Evolutionary conservation across 2,797 vertebrate species (phyloP), one percentile per base, ranked within the genome.

Genomic region (Rousettus madagascariensis): DNA sequence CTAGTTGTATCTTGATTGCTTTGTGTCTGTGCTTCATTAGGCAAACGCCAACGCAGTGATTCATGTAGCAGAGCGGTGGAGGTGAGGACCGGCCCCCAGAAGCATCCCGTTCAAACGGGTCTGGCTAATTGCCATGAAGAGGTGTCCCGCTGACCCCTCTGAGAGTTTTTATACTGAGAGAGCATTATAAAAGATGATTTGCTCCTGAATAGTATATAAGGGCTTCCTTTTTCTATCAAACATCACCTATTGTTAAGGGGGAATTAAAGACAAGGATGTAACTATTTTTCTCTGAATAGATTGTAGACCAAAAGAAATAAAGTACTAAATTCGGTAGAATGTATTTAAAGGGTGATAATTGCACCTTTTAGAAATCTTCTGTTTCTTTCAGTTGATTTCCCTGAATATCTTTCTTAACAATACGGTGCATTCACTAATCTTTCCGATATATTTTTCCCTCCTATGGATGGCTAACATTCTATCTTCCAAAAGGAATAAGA

Each of bases 1-100:
- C 59, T 51, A 30, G n/a, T 69, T 92, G 66, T 36, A 33, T 91
- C 51, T 91, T 88, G 65, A 94, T 79, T 91, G 86, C 69, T 83
- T 78, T 96, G 86, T 43, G 24, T 71, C 65, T 63, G 28, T 78
- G 68, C 38, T 92, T 55, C 95, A 95, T 96, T 97, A 94, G 30
- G 68, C 79, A 79, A 86, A 57, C 3, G 13, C 38, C 86, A 92
- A 49, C 1, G 20, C 22, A 36, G 13, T 80, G 78, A 71, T 86
- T 96, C 68, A 93, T 84, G 16, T 17, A n/a, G 5, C 28, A 85
- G 74, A 80, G 57, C 83, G 28, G 1, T 17, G 36, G 36, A 72
- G 55, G 28, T 88, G 15, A 16, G 41, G 5, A 46, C 36, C 33
- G 55, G 38, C 26, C 26, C 36, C 49, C 8, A 22, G 74, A 90